Percentiles rank a stretch among this genome's conserved stretches.
These are phyloP conservation scores for Cheilosia vernalis DNA, from an alignment of 2,888 invertebrate genomes.

Conservation along the genomic window DNA sequence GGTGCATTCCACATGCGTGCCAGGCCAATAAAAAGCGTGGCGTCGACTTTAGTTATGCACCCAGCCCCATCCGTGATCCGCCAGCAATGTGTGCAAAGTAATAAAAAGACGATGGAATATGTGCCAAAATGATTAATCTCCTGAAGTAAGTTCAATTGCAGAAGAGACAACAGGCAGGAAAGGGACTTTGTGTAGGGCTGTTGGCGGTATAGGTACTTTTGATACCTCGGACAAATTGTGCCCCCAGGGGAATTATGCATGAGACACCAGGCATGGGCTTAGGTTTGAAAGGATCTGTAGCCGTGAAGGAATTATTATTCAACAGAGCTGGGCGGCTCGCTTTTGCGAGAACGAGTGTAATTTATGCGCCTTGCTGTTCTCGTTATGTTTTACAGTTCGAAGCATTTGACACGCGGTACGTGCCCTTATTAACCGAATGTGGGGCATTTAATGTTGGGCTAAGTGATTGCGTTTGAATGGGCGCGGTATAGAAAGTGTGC, in stretches of 20 bases:
- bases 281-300: background rate
- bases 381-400: constrained; percentile 53
- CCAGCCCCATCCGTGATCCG: constrained; percentile 62
- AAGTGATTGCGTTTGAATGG: constrained; percentile 14
- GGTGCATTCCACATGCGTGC: constrained; percentile 56
- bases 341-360: constrained; percentile 5
- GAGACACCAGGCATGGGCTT: constrained; percentile 26
- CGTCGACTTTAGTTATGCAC: constrained; percentile 68
- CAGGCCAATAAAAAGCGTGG: constrained; percentile 54
- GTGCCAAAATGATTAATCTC: constrained; percentile 74
- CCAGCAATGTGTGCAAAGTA: constrained; percentile 13
- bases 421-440: constrained; percentile 37
- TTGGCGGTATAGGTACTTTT: background rate
- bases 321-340: background rate
- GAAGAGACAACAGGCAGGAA: constrained; percentile 42
- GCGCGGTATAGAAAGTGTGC: background rate
- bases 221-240: constrained; percentile 23
- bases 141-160: constrained; percentile 59
- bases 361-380: constrained; percentile 16
- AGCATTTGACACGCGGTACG: constrained; percentile 55
- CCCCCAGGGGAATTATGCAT: constrained; percentile 15
- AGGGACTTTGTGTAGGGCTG: constrained; percentile 24
- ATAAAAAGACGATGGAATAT: constrained; percentile 56
- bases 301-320: background rate
- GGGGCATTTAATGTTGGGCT: constrained; percentile 25